These are phyloP conservation scores for Ctenomys sociabilis DNA, from an alignment of 2,113 vertebrate genomes.

Conservation along the genomic window DNA sequence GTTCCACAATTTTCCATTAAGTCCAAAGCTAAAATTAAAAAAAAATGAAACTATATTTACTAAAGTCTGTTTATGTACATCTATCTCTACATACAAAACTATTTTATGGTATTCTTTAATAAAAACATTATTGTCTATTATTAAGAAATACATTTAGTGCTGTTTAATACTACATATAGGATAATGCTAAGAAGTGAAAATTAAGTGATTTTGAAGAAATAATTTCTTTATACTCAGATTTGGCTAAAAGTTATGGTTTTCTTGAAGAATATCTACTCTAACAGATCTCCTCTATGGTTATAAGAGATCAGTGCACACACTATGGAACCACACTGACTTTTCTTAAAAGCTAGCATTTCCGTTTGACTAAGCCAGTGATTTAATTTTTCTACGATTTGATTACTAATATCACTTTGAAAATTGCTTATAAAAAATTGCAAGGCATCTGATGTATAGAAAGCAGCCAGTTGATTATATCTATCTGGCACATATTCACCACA, in stretches of 20 bases:
- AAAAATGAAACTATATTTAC: background rate
- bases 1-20: background rate
- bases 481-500: background rate
- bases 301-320: background rate
- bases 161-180: background rate
- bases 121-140: background rate
- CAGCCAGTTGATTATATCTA: background rate
- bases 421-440: background rate
- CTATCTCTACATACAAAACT: background rate
- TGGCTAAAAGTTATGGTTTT: background rate
- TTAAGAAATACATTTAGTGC: background rate
- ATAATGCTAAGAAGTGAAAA: background rate
- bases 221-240: slow-evolving; percentile 33
- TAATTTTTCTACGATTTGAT: background rate
- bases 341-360: slow-evolving; percentile 10
- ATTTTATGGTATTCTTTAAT: background rate
- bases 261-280: background rate
- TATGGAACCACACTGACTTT: background rate
- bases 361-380: background rate
- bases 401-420: background rate
- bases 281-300: background rate
- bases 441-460: background rate
- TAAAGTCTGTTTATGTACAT: background rate
- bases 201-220: slow-evolving; percentile 22
- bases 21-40: background rate